Percentiles rank a stretch among this genome's conserved stretches.
Evolutionary conservation across 2,797 vertebrate genomes (phyloP).

Genomic region (Mormyrops attenuatus): DNA sequence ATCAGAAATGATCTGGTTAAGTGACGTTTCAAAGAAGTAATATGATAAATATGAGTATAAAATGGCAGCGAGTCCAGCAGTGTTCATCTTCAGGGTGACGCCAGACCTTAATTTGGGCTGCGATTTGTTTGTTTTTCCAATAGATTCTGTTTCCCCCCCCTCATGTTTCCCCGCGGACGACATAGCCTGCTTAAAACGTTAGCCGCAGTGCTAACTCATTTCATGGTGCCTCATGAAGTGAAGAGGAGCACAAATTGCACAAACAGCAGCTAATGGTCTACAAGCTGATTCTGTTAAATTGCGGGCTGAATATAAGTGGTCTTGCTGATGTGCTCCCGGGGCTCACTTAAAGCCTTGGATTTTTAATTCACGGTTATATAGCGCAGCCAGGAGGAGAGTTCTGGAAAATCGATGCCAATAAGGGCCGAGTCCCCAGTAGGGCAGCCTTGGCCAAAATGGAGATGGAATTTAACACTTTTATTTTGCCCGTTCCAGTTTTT

Average conservation of each 20-base stretch:
- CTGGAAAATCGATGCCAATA: background rate
- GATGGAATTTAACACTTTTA: background rate
- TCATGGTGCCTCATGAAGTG: background rate
- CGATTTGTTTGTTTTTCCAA: conserved; percentile 10
- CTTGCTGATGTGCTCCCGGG: background rate
- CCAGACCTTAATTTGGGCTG: background rate
- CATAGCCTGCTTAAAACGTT: background rate
- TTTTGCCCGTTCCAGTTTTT: background rate
- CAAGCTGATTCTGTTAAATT: background rate
- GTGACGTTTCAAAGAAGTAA: background rate
- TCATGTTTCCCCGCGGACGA: background rate
- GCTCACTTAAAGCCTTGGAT: background rate
- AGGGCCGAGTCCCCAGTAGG: background rate
- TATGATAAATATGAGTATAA: background rate
- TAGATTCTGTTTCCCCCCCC: background rate
- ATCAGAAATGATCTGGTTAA: background rate
- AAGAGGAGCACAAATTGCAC: background rate
- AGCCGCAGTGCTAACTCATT: background rate
- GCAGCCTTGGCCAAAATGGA: background rate
- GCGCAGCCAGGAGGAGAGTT: background rate
- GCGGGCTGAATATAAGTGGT: background rate
- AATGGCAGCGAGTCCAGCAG: background rate
- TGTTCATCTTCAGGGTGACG: background rate
- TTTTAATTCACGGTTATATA: background rate
- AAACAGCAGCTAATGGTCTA: background rate